Percentiles rank a stretch among this genome's conserved stretches.
These are phyloP conservation scores for Brachionus rotundiformis DNA, from an alignment of 1,140 invertebrate species.

Conservation along the genomic window DNA sequence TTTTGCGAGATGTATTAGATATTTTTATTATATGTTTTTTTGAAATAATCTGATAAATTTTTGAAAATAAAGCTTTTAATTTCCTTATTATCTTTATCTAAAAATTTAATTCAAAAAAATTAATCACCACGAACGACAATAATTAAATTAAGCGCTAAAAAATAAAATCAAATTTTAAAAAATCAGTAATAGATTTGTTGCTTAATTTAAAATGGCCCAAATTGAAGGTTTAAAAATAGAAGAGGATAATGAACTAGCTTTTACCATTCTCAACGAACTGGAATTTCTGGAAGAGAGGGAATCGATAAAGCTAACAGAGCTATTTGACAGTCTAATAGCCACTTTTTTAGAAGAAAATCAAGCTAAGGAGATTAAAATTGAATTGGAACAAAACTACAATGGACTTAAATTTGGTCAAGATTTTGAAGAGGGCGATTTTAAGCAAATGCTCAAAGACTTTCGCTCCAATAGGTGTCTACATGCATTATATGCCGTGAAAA, in stretches of 20 bases:
- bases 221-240: not conserved
- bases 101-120: not conserved
- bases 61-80: no score
- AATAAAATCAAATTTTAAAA: conserved; percentile 1
- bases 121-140: not conserved
- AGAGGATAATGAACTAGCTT: conserved; percentile 10
- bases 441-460: conserved; percentile 35
- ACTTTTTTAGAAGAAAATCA: conserved; percentile 46
- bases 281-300: conserved; percentile 36
- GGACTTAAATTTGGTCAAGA: conserved; percentile 41
- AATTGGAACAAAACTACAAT: conserved; percentile 32
- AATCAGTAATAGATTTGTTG: not conserved
- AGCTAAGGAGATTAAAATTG: conserved; percentile 32
- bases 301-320: not conserved
- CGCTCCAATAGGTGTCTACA: not conserved
- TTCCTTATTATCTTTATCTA: no score
- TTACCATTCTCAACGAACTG: conserved; percentile 36
- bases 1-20: no score
- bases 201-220: not conserved
- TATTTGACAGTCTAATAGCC: conserved; percentile 25
- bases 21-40: no score
- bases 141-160: not conserved
- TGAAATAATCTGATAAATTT: no score
- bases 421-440: conserved; percentile 41
- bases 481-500: not conserved